Conservation (phyloP, 2,888 invertebrate genomes). For the Diaperis boleti region DNA sequence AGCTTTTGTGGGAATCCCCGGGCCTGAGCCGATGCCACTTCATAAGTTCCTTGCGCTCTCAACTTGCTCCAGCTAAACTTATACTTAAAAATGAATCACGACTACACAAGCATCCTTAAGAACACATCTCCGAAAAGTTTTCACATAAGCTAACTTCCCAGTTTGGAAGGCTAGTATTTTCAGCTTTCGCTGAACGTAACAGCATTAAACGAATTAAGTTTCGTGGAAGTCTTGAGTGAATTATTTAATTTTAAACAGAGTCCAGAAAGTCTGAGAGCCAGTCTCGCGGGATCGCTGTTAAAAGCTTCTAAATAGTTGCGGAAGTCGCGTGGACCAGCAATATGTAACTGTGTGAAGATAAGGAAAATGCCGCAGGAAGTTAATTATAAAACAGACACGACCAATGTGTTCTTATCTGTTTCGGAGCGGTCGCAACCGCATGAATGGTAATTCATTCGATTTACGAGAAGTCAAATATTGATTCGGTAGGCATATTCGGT, state of each 20-base stretch:
- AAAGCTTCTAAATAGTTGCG: constrained; percentile 16
- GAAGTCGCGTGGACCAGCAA: background rate
- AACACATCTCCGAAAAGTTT: constrained; percentile 45
- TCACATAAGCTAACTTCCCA: constrained; percentile 41
- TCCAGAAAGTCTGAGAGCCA: background rate
- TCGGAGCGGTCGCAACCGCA: background rate
- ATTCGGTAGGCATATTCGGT: background rate
- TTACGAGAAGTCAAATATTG: constrained; percentile 5
- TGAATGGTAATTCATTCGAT: constrained; percentile 2
- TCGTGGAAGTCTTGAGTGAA: background rate
- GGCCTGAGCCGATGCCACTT: constrained; percentile 39
- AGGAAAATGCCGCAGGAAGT: background rate
- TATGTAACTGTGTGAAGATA: background rate
- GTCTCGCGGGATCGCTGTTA: background rate
- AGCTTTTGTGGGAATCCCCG: constrained; percentile 21
- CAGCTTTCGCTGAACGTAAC: constrained; percentile 18
- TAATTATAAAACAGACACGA: background rate
- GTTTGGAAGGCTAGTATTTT: constrained; percentile 16
- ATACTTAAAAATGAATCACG: constrained; percentile 49
- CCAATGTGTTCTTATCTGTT: constrained; percentile 1
- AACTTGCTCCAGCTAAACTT: constrained; percentile 45
- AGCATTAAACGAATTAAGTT: constrained; percentile 39
- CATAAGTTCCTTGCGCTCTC: constrained; percentile 40
- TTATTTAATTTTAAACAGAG: constrained; percentile 19
- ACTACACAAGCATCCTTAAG: constrained; percentile 44